Conservation (phyloP, 2,888 invertebrate genomes). For the Caenorhabditis drosophilae region DNA sequence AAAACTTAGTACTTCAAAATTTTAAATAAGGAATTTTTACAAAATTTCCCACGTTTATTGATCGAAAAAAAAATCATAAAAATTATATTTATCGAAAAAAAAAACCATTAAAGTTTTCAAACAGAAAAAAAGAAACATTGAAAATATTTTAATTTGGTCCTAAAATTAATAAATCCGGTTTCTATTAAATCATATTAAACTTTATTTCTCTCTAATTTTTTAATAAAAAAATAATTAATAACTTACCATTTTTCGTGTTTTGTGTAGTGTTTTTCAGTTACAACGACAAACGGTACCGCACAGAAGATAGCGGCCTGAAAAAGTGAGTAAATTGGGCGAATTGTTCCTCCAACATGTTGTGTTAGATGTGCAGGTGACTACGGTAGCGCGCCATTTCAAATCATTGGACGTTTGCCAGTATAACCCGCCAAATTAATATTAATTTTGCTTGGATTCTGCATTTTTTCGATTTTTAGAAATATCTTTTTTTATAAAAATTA, state of each 20-base stretch:
- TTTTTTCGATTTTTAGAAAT: neutral
- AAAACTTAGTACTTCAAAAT: neutral
- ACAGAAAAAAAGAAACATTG: neutral
- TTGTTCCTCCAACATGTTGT: slow-evolving; percentile 16
- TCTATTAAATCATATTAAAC: no score
- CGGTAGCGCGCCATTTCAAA: slow-evolving; percentile 43
- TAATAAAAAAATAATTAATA: no score
- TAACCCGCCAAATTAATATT: slow-evolving; percentile 1
- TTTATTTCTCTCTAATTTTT: no score
- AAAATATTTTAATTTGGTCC: neutral
- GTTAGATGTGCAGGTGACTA: slow-evolving; percentile 38
- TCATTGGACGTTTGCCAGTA: slow-evolving; percentile 29
- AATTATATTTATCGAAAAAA: slow-evolving; percentile 1
- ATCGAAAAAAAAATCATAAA: no score
- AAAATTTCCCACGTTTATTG: no score
- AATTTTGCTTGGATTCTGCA: neutral
- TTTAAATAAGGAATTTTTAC: no score
- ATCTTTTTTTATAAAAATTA: neutral
- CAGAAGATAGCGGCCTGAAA: slow-evolving; percentile 45
- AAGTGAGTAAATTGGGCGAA: slow-evolving; percentile 22
- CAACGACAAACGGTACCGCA: slow-evolving; percentile 40
- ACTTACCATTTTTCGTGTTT: slow-evolving; percentile 40
- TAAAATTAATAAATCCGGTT: neutral
- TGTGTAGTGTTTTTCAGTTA: slow-evolving; percentile 29
- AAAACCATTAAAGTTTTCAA: neutral